Conservation (phyloP, 2,797 vertebrate species). For the Synaphobranchus kaupii region DNA sequence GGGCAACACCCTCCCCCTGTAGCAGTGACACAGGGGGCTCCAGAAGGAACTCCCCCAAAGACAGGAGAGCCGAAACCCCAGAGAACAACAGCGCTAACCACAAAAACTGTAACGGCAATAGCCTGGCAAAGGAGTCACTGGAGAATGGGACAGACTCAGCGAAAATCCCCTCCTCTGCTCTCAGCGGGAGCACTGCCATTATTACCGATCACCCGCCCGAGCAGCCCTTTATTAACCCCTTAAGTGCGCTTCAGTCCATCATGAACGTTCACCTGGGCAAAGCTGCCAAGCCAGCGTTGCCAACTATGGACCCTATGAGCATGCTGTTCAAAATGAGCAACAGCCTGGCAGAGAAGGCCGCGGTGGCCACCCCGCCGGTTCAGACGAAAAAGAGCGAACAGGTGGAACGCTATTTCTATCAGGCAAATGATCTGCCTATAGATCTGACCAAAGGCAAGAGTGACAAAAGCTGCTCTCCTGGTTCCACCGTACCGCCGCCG, state of each 20-base stretch:
- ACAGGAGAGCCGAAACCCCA: conserved; percentile 80
- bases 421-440: conserved; percentile 93
- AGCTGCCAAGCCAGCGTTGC: conserved; percentile 93
- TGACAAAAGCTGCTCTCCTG: conserved; percentile 83
- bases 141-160: conserved; percentile 73
- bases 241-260: conserved; percentile 98
- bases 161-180: conserved; percentile 71
- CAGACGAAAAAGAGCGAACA: conserved; percentile 82
- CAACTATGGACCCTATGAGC: conserved; percentile 94
- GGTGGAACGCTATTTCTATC: conserved; percentile 84
- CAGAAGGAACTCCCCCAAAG: conserved; percentile 76
- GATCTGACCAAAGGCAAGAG: conserved; percentile 97
- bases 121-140: conserved; percentile 71
- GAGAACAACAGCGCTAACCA: conserved; percentile 76
- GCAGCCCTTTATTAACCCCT: conserved; percentile 94
- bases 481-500: conserved; percentile 85
- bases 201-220: conserved; percentile 92
- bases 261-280: conserved; percentile 99
- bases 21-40: conserved; percentile 83
- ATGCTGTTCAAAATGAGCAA: conserved; percentile 98
- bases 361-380: conserved; percentile 85
- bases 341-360: conserved; percentile 94
- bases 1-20: conserved; percentile 78
- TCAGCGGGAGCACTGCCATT: conserved; percentile 87
- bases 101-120: conserved; percentile 70